phyloP scores from a whole-genome alignment of 1,140 invertebrate genomes.

The Charaxes varanes region DNA sequence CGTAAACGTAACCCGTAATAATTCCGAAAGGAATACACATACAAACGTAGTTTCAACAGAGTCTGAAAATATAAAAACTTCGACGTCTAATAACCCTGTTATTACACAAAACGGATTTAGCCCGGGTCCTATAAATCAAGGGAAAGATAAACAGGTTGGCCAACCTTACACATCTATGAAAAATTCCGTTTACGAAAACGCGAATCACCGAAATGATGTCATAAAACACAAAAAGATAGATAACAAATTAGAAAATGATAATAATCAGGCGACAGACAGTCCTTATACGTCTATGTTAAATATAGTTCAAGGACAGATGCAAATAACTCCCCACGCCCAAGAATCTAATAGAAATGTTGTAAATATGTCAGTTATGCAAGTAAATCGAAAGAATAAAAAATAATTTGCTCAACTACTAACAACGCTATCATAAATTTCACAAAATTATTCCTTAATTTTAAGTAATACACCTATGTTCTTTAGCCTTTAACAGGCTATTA shows the following conservation, averaged over 20 bases:
- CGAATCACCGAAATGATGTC: conserved; percentile 34
- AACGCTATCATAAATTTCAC: not conserved
- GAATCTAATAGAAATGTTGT: conserved; percentile 54
- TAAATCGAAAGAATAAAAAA: conserved; percentile 37
- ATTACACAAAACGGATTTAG: conserved; percentile 46
- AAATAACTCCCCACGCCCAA: conserved; percentile 62
- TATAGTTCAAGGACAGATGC: conserved; percentile 71
- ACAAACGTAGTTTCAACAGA: conserved; percentile 27
- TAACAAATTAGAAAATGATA: conserved; percentile 27
- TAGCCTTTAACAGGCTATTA: too few relatives aligned
- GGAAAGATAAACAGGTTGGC: conserved; percentile 15
- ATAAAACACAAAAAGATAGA: conserved; percentile 27
- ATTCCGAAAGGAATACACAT: conserved; percentile 41
- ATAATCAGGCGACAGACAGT: conserved; percentile 39
- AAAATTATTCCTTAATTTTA: not conserved
- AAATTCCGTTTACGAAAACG: conserved; percentile 73
- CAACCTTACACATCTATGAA: conserved; percentile 69
- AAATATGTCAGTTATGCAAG: conserved; percentile 51
- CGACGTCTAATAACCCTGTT: conserved; percentile 32
- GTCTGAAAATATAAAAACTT: conserved; percentile 24
- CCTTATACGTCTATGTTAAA: conserved; percentile 64
- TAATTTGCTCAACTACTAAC: conserved; percentile 38
- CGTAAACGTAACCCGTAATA: conserved; percentile 41
- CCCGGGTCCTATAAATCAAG: conserved; percentile 18
- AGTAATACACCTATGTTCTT: too few relatives aligned